Evolutionary conservation across 2,113 vertebrate genomes (phyloP).

Genomic region (Fukomys damarensis): DNA sequence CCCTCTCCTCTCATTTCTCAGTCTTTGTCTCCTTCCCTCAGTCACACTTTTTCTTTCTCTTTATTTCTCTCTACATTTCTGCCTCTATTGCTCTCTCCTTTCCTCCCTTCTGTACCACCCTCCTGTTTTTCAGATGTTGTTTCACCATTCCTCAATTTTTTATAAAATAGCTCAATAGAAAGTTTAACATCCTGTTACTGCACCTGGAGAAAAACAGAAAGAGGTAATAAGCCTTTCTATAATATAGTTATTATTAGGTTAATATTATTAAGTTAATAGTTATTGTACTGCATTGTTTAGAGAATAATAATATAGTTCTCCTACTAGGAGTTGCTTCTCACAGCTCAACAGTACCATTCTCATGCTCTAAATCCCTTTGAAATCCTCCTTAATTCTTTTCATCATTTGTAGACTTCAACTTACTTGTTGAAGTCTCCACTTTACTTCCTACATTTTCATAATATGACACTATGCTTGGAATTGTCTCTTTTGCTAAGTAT

Average conservation of each 20-base stretch:
- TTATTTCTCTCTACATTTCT: background rate
- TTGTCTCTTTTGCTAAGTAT: background rate
- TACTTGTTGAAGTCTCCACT: background rate
- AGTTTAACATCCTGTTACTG: background rate
- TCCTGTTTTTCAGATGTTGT: background rate
- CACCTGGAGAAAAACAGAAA: background rate
- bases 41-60: background rate
- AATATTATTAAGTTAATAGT: no score
- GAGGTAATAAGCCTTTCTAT: background rate
- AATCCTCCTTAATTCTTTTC: background rate
- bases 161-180: background rate
- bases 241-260: no score
- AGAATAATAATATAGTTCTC: no score
- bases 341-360: background rate
- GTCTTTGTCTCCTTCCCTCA: background rate
- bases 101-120: fast-evolving
- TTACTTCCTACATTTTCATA: background rate
- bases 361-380: background rate
- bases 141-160: background rate
- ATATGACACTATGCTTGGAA: background rate
- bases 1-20: background rate
- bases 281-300: no score
- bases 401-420: background rate
- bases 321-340: background rate
- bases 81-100: no score